phyloP scores from a whole-genome alignment of 2,888 invertebrate genomes.

The Balanococcus diminutus region DNA sequence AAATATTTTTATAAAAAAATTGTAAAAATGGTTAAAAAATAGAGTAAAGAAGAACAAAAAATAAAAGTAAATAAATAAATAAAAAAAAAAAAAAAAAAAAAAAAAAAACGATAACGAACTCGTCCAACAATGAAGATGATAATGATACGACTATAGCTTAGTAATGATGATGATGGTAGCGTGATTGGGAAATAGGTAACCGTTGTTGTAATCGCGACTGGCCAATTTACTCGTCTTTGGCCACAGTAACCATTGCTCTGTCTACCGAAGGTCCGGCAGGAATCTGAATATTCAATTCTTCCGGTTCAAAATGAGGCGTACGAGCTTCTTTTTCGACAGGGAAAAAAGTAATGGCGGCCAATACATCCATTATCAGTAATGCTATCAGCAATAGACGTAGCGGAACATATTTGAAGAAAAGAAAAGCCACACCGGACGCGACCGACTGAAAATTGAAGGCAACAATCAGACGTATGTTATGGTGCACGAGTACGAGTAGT shows the following conservation, averaged over 20 bases:
- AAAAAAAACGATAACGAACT: no score
- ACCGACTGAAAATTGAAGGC: slow-evolving; percentile 69
- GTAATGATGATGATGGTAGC: no score
- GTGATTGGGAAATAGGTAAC: no score
- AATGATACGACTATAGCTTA: no score
- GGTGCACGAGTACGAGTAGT: background rate
- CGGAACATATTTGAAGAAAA: slow-evolving; percentile 75
- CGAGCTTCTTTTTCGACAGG: slow-evolving; percentile 22
- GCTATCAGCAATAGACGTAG: slow-evolving; percentile 77
- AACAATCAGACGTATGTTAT: background rate
- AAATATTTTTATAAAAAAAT: no score
- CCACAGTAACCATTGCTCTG: background rate
- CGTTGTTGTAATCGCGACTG: no score
- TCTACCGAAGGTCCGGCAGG: background rate
- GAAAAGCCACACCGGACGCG: slow-evolving; percentile 83
- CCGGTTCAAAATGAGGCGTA: slow-evolving; percentile 17
- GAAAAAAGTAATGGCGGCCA: slow-evolving; percentile 12
- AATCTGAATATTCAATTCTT: background rate
- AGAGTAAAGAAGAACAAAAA: no score
- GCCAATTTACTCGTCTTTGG: background rate
- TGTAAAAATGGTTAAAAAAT: no score
- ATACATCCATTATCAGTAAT: slow-evolving; percentile 62
- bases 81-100: no score
- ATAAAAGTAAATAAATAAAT: no score
- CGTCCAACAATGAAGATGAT: no score